Percentiles rank a stretch among this genome's conserved stretches.
phyloP scores from a whole-genome alignment of 2,888 invertebrate species.

The Ischnura elegans region DNA sequence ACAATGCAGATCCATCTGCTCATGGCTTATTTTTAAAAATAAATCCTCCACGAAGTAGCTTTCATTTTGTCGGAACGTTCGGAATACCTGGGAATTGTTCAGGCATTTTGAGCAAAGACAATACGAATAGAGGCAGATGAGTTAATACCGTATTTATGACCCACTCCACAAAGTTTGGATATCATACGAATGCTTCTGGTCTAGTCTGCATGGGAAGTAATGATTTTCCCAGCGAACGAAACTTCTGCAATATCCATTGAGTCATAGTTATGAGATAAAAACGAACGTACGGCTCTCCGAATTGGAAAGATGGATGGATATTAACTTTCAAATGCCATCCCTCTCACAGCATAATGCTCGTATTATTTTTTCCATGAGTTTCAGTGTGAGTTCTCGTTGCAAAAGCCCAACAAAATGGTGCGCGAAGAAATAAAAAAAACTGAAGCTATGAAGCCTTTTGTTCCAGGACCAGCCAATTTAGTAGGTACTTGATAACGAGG shows the following conservation, averaged over 20 bases:
- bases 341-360: not conserved
- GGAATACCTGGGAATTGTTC: not conserved
- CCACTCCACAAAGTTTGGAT: not conserved
- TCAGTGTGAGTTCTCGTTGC: not conserved
- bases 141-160: not conserved
- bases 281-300: not conserved
- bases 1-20: no score
- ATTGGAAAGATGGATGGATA: not conserved
- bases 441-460: not conserved
- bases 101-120: not conserved
- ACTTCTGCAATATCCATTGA: constrained; percentile 7
- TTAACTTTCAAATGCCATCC: not conserved
- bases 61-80: not conserved
- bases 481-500: not conserved
- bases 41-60: not conserved
- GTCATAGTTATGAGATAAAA: not conserved
- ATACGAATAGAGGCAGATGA: not conserved
- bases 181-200: not conserved
- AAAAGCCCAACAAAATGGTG: not conserved
- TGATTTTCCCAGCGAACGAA: not conserved
- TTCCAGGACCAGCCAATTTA: not conserved
- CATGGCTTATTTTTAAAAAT: no score
- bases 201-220: not conserved
- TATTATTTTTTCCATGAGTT: not conserved
- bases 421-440: not conserved